phyloP scores from a whole-genome alignment of 2,888 invertebrate genomes.

The Andrena fulva region DNA sequence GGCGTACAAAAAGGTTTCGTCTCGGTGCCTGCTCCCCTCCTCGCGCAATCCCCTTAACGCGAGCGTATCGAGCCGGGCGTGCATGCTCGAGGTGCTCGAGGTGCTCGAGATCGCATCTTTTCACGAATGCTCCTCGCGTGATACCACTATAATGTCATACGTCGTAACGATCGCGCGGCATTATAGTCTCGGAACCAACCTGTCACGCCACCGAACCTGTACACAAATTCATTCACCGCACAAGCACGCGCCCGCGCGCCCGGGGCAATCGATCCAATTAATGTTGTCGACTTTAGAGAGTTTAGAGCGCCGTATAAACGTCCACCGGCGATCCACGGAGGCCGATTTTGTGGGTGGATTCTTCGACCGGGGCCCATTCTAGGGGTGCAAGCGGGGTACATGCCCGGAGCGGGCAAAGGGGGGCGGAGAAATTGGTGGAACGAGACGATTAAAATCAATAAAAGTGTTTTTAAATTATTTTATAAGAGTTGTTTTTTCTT shows the following conservation, averaged over 20 bases:
- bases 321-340: neutral
- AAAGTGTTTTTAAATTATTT: too few relatives aligned
- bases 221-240: constrained; percentile 9
- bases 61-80: constrained; percentile 64
- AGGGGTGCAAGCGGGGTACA: too few relatives aligned
- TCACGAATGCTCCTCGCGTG: constrained; percentile 68
- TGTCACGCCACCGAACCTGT: constrained; percentile 43
- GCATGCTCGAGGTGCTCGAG: constrained; percentile 64
- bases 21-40: constrained; percentile 48
- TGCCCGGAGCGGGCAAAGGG: too few relatives aligned
- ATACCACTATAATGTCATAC: constrained; percentile 65
- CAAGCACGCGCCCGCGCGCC: neutral
- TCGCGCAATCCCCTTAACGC: constrained; percentile 66
- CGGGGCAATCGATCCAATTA: constrained; percentile 46
- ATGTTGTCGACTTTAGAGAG: constrained; percentile 31
- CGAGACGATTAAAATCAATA: too few relatives aligned
- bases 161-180: constrained; percentile 61
- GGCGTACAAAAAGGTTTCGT: constrained; percentile 64
- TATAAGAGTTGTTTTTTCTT: too few relatives aligned
- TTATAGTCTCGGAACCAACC: constrained; percentile 50
- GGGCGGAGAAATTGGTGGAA: too few relatives aligned
- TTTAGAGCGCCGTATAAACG: constrained; percentile 1
- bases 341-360: neutral
- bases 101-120: constrained; percentile 68
- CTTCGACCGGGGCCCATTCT: too few relatives aligned